Percentiles rank a stretch among this genome's conserved stretches.
These are phyloP conservation scores for Bradypodion pumilum DNA, from an alignment of 2,797 vertebrate genomes.

Conservation along the genomic window DNA sequence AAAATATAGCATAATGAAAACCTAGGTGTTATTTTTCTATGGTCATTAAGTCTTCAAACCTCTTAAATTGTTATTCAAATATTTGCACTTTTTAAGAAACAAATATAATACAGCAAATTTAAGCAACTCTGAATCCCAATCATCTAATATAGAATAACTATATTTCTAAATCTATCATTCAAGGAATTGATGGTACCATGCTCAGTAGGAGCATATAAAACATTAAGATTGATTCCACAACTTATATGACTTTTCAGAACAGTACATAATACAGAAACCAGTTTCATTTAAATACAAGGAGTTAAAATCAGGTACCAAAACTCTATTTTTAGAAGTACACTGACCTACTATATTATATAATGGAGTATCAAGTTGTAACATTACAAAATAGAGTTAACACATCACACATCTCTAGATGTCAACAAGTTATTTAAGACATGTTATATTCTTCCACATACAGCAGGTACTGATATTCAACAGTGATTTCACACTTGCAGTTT, in stretches of 20 bases:
- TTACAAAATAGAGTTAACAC: neutral
- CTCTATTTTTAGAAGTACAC: neutral
- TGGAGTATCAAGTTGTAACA: neutral
- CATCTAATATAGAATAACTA: neutral
- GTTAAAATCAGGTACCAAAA: neutral
- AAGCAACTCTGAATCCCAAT: neutral
- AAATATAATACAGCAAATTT: neutral
- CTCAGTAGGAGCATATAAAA: neutral
- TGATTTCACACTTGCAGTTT: neutral
- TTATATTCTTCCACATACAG: neutral
- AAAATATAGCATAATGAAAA: conserved; percentile 27
- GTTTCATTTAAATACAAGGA: neutral
- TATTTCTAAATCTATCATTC: neutral
- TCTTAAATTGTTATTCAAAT: conserved; percentile 10
- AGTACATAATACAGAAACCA: neutral
- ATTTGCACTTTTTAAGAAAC: conserved; percentile 10
- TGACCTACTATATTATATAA: too few species aligned
- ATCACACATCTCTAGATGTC: neutral
- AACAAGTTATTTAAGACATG: neutral
- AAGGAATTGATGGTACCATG: neutral
- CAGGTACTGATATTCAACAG: neutral
- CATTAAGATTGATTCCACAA: neutral
- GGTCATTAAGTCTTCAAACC: neutral
- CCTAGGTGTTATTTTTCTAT: neutral
- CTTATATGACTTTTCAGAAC: neutral